A percentile compares a stretch with the other conserved stretches of the same genome.
Evolutionary conservation across 2,113 vertebrate genomes (phyloP).

Genomic region (Hippopotamus amphibius): DNA sequence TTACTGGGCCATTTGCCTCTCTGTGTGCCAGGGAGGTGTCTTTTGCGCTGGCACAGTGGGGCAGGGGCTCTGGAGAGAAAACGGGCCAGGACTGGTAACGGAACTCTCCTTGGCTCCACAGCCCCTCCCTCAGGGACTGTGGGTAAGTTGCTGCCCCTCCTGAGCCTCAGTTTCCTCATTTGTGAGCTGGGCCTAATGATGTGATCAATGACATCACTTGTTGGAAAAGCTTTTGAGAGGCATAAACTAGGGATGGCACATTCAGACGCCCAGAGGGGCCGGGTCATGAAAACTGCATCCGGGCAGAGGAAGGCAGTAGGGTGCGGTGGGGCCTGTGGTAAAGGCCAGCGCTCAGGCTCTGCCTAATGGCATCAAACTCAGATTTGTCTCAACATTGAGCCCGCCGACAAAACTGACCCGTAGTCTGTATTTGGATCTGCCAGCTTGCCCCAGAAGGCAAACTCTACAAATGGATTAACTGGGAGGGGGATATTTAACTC

Average conservation of each 20-base stretch:
- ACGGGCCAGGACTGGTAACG: not conserved
- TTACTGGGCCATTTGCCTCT: not conserved
- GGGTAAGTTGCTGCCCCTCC: rapidly evolving
- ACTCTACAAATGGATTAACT: conserved; percentile 68
- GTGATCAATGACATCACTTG: not conserved
- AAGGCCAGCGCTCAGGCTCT: not conserved
- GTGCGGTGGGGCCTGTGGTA: not conserved
- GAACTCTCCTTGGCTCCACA: not conserved
- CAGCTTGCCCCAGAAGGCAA: conserved; percentile 68
- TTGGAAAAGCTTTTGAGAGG: not conserved
- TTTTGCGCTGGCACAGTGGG: not conserved
- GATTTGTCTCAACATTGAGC: not conserved
- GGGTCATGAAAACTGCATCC: rapidly evolving
- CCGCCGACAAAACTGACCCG: not conserved
- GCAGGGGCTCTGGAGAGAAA: not conserved
- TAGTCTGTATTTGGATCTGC: not conserved
- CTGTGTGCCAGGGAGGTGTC: not conserved
- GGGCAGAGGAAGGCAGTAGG: not conserved
- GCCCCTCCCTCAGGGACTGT: not conserved
- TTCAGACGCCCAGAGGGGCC: not conserved
- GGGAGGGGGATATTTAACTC: conserved; percentile 59
- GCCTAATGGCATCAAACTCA: not conserved
- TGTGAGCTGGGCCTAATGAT: not conserved
- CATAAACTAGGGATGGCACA: not conserved
- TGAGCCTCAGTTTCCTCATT: not conserved